Evolutionary conservation across 2,797 vertebrate species (phyloP).

Genomic region (Cephalopachus bancanus): DNA sequence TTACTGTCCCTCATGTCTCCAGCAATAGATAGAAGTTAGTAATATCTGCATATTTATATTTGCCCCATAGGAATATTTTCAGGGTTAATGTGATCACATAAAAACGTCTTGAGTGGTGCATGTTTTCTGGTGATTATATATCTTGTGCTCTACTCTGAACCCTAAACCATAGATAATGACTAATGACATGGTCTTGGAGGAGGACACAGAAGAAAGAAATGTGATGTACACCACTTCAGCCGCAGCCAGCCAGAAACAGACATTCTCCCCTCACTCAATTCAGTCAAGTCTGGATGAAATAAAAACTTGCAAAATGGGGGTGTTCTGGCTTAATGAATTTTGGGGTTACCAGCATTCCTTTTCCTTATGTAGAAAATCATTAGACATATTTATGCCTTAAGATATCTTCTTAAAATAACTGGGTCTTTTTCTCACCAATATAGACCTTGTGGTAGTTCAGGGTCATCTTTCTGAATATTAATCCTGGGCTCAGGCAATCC

Average conservation of each 20-base stretch:
- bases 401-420: not conserved
- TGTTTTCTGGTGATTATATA: slow-evolving; percentile 43
- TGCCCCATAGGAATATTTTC: not conserved
- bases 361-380: slow-evolving; percentile 22
- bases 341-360: not conserved
- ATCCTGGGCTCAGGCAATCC: not conserved
- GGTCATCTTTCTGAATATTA: not conserved
- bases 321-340: not conserved
- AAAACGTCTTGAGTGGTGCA: not conserved
- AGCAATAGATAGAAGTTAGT: not conserved
- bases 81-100: not conserved
- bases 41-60: not conserved
- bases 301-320: not conserved
- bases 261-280: not conserved
- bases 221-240: not conserved
- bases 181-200: slow-evolving; percentile 25
- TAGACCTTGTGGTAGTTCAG: not conserved
- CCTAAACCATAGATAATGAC: slow-evolving; percentile 18
- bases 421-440: not conserved
- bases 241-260: not conserved
- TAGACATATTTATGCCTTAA: not conserved
- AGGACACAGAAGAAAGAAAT: not conserved
- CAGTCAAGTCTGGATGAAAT: not conserved
- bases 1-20: not conserved
- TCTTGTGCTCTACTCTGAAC: not conserved